phyloP scores from a whole-genome alignment of 1,140 invertebrate genomes.

The Listronotus bonariensis region DNA sequence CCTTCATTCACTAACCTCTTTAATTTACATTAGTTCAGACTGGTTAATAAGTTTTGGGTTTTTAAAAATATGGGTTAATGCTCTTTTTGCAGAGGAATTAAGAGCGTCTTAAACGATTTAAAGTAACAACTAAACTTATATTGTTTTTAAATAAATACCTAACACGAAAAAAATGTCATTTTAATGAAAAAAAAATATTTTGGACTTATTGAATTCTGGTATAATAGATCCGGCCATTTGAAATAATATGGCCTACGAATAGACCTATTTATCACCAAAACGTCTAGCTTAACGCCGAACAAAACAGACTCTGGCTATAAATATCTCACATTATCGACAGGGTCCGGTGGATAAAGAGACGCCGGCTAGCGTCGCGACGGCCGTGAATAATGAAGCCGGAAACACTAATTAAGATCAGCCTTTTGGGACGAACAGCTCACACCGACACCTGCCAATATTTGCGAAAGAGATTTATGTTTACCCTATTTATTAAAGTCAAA shows the following conservation, averaged over 20 bases:
- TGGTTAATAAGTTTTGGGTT: no score
- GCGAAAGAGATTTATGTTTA: slow-evolving; percentile 3
- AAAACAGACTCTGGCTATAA: slow-evolving; percentile 44
- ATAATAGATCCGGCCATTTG: no score
- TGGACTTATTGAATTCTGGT: no score
- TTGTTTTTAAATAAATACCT: no score
- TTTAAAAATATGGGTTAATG: no score
- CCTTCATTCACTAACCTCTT: no score
- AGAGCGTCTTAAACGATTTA: no score
- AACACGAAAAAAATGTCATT: no score
- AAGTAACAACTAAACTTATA: no score
- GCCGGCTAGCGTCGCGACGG: slow-evolving; percentile 41
- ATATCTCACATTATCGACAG: slow-evolving; percentile 53
- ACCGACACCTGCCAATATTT: slow-evolving; percentile 54
- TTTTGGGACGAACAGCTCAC: slow-evolving; percentile 42
- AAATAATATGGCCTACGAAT: slow-evolving; percentile 4
- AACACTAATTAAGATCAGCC: slow-evolving; percentile 55
- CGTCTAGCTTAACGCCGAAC: slow-evolving; percentile 11
- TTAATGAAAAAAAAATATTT: no score
- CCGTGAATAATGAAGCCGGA: slow-evolving; percentile 51
- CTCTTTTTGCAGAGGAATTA: no score
- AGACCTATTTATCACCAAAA: slow-evolving; percentile 6
- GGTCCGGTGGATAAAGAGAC: slow-evolving; percentile 47
- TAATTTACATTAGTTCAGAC: no score
- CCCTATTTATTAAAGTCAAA: not conserved